Evolutionary conservation across 2,888 invertebrate genomes (phyloP), one percentile per base, ranked within the genome.

Genomic region (Platycheirus albimanus): DNA sequence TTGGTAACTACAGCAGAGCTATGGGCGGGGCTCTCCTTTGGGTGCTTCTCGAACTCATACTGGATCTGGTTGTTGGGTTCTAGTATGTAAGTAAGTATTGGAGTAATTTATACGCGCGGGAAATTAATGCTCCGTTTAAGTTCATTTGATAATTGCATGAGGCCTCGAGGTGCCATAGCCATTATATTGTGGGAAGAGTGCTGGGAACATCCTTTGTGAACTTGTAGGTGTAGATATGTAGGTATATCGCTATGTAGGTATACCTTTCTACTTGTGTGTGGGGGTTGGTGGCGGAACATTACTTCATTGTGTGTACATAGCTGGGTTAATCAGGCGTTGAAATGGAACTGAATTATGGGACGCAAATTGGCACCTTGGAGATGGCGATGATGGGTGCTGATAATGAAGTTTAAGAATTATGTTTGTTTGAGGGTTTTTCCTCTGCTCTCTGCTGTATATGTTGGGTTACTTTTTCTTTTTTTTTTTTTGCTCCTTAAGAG

Each of bases 131-230:
- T 86, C 86, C 86, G 87, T 90, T 89, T 88, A 88, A 87, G 88
- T 89, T 89, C 90, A 90, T 90, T 90, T 90, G 89, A 90, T 90
- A 90, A 90, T 90, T 90, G 90, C 88, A 89, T 88, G 89, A 89
- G 89, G 87, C 90, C 90, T 90, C 85, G 85, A 90, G 90, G 90
- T 88, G 87, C 89, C 87, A 89, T 90, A 88, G 87, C 89, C 87
- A 89, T 90, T 88, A 87, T 85, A 38, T 72, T 70, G 71, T 77
- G 63, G 67, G 76, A 81, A 85, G 72, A 85, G 72, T 72, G 17
- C 19, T 84, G 83, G 71, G 61, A 52, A 71, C 72, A 74, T 79
- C 77, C 85, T 79, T 76, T 72, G 61, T 58, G 63, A 63, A 74
- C 63, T 83, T 83, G 79, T 85, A 83, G 85, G 85, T 74, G 54